Evolutionary conservation across 2,888 invertebrate genomes (phyloP).

Genomic region (Drosophila borealis): DNA sequence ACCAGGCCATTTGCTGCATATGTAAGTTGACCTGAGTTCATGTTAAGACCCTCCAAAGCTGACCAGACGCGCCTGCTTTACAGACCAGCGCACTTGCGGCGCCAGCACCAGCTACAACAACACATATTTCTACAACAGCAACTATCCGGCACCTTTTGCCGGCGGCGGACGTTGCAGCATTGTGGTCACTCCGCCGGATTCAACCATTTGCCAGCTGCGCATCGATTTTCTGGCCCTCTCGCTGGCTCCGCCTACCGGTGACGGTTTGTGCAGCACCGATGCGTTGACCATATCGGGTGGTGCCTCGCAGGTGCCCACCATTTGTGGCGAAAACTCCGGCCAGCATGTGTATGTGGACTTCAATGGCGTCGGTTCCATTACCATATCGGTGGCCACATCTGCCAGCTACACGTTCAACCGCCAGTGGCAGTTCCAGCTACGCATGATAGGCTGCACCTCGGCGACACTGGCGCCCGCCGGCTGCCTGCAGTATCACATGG

Average conservation of each 20-base stretch:
- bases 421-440: conserved; percentile 91
- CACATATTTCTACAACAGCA: conserved; percentile 93
- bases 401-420: conserved; percentile 87
- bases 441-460: conserved; percentile 91
- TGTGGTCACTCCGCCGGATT: conserved; percentile 89
- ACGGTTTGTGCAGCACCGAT: conserved; percentile 90
- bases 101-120: conserved; percentile 90
- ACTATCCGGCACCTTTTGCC: conserved; percentile 89
- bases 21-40: conserved; percentile 86
- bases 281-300: conserved; percentile 90
- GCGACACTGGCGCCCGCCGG: conserved; percentile 90
- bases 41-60: not conserved
- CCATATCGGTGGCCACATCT: conserved; percentile 89
- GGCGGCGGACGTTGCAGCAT: conserved; percentile 90
- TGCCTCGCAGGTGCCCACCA: conserved; percentile 88
- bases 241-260: conserved; percentile 89
- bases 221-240: conserved; percentile 91
- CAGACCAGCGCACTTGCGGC: conserved; percentile 91
- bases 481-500: conserved; percentile 91
- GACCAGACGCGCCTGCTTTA: not conserved
- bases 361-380: conserved; percentile 88
- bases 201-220: conserved; percentile 87
- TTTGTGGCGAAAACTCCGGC: conserved; percentile 93
- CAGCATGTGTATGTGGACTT: conserved; percentile 92
- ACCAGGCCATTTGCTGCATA: conserved; percentile 92